Evolutionary conservation across 2,797 vertebrate species (phyloP).

Genomic region (Pelobates cultripes): DNA sequence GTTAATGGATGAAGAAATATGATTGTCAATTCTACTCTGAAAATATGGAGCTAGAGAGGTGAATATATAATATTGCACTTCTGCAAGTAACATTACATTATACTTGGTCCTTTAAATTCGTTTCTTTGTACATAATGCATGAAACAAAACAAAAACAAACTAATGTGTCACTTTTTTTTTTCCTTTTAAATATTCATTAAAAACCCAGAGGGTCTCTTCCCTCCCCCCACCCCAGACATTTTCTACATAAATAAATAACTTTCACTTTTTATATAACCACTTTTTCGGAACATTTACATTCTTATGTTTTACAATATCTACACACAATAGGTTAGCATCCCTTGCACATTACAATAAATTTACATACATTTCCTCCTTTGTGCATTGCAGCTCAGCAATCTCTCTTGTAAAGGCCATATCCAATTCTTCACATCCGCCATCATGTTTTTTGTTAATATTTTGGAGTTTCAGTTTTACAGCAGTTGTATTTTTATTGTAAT

Average conservation of each 20-base stretch:
- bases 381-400: constrained; percentile 66
- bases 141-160: constrained; percentile 66
- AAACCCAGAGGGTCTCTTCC: constrained; percentile 77
- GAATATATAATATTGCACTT: constrained; percentile 80
- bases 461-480: background rate
- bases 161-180: constrained; percentile 71
- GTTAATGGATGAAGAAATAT: constrained; percentile 59
- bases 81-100: constrained; percentile 74
- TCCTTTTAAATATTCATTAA: constrained; percentile 58
- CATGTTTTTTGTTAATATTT: background rate
- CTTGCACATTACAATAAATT: constrained; percentile 61
- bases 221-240: constrained; percentile 53
- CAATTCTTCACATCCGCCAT: constrained; percentile 50
- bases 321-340: constrained; percentile 67
- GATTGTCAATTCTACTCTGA: constrained; percentile 80
- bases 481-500: background rate
- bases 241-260: constrained; percentile 90
- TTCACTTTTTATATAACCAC: constrained; percentile 72
- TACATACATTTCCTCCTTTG: constrained; percentile 49
- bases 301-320: constrained; percentile 82
- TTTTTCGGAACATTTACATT: constrained; percentile 77
- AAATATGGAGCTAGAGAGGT: constrained; percentile 62
- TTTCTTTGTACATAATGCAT: constrained; percentile 74
- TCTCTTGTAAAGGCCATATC: constrained; percentile 67
- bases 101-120: constrained; percentile 81